phyloP scores from a whole-genome alignment of 2,797 vertebrate genomes.

The Perodicticus potto region DNA sequence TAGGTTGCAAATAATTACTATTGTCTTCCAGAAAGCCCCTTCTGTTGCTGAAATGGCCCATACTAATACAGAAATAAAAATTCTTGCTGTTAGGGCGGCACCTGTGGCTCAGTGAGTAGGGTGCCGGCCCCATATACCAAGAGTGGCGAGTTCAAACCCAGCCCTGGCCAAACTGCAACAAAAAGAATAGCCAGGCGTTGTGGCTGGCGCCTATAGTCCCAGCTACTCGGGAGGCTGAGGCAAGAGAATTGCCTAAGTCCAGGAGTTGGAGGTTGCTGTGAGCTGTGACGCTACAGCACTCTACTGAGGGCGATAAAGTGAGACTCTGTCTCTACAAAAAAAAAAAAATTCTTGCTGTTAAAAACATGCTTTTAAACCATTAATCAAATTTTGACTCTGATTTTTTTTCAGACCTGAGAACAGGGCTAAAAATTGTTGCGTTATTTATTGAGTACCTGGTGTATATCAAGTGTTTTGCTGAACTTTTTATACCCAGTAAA shows the following conservation, averaged over 20 bases:
- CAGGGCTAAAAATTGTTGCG: slow-evolving; percentile 4
- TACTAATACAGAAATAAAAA: not conserved
- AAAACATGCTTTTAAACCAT: slow-evolving; percentile 22
- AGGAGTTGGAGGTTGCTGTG: too few relatives aligned
- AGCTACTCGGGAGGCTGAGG: too few relatives aligned
- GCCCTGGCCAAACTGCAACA: too few relatives aligned
- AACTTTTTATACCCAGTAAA: slow-evolving; percentile 18
- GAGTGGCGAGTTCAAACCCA: too few relatives aligned
- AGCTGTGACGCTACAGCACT: too few relatives aligned
- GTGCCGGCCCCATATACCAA: too few relatives aligned
- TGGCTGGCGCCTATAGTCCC: too few relatives aligned
- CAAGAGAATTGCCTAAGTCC: too few relatives aligned
- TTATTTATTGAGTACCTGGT: not conserved
- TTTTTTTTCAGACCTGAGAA: not conserved
- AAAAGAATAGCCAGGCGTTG: too few relatives aligned
- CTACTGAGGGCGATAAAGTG: too few relatives aligned
- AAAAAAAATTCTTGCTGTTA: not conserved
- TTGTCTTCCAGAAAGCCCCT: not conserved
- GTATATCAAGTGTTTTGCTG: slow-evolving; percentile 45
- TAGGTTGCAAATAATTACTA: not conserved
- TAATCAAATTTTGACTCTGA: slow-evolving; percentile 17
- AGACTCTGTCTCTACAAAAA: too few relatives aligned
- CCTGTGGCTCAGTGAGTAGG: too few relatives aligned
- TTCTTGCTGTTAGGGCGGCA: not conserved
- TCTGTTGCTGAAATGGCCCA: not conserved